Conservation (phyloP, 2,797 vertebrate species). For the Trachurus trachurus region DNA sequence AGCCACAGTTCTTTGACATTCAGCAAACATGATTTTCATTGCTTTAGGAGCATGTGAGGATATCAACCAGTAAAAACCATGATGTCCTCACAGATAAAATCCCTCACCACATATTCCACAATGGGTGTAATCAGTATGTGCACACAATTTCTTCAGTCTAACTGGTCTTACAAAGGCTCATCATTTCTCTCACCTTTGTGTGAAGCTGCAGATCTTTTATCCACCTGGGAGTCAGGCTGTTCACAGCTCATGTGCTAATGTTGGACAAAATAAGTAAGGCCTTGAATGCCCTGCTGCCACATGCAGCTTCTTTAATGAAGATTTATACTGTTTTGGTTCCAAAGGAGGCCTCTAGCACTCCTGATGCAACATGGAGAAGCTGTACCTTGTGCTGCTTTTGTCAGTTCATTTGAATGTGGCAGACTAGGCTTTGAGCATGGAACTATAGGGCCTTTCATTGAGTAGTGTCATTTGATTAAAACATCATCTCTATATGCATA, state of each 20-base stretch:
- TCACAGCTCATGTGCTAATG: neutral
- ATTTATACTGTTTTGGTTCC: neutral
- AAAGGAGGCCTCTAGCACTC: neutral
- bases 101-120: no score
- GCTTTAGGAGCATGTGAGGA: neutral
- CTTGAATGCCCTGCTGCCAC: neutral
- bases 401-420: constrained; percentile 3
- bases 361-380: neutral
- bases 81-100: no score
- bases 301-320: neutral
- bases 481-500: neutral
- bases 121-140: neutral
- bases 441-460: neutral
- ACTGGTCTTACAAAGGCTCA: no score
- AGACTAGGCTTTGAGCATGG: neutral
- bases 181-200: no score
- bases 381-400: neutral
- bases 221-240: neutral
- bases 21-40: no score
- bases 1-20: neutral
- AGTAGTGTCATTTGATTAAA: neutral
- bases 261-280: neutral
- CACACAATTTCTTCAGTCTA: no score
- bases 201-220: neutral
- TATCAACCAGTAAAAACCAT: neutral